Evolutionary conservation across 1,140 invertebrate species (phyloP), one percentile per base, ranked within the genome.

Genomic region (Drosophila nebulosa): DNA sequence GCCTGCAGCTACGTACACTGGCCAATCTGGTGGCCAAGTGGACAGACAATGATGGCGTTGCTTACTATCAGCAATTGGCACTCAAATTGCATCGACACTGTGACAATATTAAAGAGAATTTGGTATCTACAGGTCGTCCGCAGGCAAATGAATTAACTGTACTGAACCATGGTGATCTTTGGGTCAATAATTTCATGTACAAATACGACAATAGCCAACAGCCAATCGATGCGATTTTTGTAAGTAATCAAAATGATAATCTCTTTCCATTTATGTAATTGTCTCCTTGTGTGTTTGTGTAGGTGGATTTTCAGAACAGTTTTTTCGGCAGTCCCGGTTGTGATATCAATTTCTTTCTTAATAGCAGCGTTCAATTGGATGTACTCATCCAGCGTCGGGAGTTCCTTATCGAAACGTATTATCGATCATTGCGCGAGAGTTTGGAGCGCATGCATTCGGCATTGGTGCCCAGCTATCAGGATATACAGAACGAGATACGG

Each of bases 121-220:
- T 90, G 27, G 78, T 91, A 16, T 14, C 27, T 5, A 90, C 86
- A 12, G 88, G 83, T 0, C 65, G 76, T 4, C 52, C 75, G 0
- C 46, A 18, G 9, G 56, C 71, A 0, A 80, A 81, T 4, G 90
- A 91, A 46, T 62, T 91, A 16, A 86, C 79, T 0, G 92, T 93
- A 0, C 71, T 93, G 9, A 90, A 92, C 55, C 93, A 93, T 72
- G 93, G 93, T 6, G 93, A 93, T 74, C 92, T 93, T 24, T 93
- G 93, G 93, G 91, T 92, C 9, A 93, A 93, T 67, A 93, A 93
- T 65, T 92, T 93, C 68, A 91, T 93, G 91, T 93, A 93, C 72
- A 91, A 92, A 81, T 93, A 93, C 64, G 64, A 92, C 24, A 89
- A 79, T 4, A n/a, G n/a, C n/a, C 39, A 74, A 64, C 58, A 70